Base-by-base conservation (phyloP, 2,113 vertebrate species). In the Thymallus thymallus region DNA sequence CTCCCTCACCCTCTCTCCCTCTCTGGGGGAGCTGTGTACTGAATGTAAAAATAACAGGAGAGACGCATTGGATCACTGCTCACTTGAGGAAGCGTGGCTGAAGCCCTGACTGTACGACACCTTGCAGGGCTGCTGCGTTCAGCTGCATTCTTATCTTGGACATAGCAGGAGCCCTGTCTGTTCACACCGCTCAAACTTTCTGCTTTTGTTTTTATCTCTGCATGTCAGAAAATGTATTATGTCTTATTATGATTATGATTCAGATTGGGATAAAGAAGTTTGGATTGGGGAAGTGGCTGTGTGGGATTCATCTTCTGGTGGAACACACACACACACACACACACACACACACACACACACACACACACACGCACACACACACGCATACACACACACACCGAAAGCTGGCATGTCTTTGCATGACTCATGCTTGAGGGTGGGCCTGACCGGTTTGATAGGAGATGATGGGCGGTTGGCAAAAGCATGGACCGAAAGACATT, bases 371-470 rank as follows among this genome's bases (percentile, higher is more conserved):
- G 30, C 46, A 48, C 32, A 69, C 29, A 68, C 66, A 58, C 32
- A 62, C 58, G 14, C 29, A 63, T 14, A 26, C 20, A 51, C 61
- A 73, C 32, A 79, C 51, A 68, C 7, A 41, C 63, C 35, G 55
- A 41, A 69, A 65, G 64, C 32, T 56, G 23, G 9, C 20, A 48
- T 58, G 46, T 82, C 65, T 78, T 75, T 74, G 65, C 55, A 71
- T 82, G 82, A 84, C 45, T 87, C 81, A 86, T 79, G 68, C 26
- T 68, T 55, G 14, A 71, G 79, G 35, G 41, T 41, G 35, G 35
- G 35, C 35, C 10, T 41, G 35, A 41, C 35, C 9, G 35, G 35
- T 35, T 35, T 35, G 35, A 9, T 6, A 35, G 35, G 35, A 35
- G 35, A 35, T 35, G 35, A 9, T 35, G 7, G 35, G 7, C 9